Evolutionary conservation across 2,888 invertebrate genomes (phyloP).

Genomic region (Leistus spinibarbis): DNA sequence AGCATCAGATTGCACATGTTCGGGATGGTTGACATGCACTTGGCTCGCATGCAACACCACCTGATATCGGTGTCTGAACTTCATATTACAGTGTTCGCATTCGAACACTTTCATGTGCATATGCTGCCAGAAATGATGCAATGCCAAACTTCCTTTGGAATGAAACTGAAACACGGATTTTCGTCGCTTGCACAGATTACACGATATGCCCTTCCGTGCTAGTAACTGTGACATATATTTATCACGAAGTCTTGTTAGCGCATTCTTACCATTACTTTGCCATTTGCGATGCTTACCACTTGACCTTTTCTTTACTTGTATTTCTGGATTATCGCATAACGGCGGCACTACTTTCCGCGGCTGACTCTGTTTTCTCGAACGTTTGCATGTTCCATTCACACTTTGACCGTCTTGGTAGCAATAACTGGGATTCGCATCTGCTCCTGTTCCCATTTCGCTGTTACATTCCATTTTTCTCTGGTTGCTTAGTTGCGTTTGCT

Average conservation of each 20-base stretch:
- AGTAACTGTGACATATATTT: slow-evolving; percentile 55
- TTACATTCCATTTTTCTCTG: slow-evolving; percentile 44
- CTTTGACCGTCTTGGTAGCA: slow-evolving; percentile 28
- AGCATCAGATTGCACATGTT: slow-evolving; percentile 37
- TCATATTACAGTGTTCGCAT: slow-evolving; percentile 59
- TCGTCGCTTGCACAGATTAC: slow-evolving; percentile 53
- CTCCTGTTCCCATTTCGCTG: slow-evolving; percentile 38
- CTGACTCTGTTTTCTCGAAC: slow-evolving; percentile 60
- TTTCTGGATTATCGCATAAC: slow-evolving; percentile 53
- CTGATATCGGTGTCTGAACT: slow-evolving; percentile 59
- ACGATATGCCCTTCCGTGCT: slow-evolving; percentile 52
- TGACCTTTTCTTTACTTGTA: slow-evolving; percentile 49
- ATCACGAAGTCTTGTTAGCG: slow-evolving; percentile 50
- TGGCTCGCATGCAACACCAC: slow-evolving; percentile 59
- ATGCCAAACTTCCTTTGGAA: slow-evolving; percentile 56
- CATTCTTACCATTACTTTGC: slow-evolving; percentile 45
- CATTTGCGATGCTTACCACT: slow-evolving; percentile 50
- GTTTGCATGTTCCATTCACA: slow-evolving; percentile 47
- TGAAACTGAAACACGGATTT: slow-evolving; percentile 56
- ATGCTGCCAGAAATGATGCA: slow-evolving; percentile 63
- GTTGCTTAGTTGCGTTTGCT: slow-evolving; percentile 21
- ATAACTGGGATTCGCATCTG: slow-evolving; percentile 30
- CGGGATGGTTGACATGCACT: slow-evolving; percentile 52
- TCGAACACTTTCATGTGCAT: slow-evolving; percentile 52
- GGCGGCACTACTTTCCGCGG: slow-evolving; percentile 59